A percentile compares a stretch with the other conserved stretches of the same genome.
These are phyloP conservation scores for Bacillus rossius DNA, from an alignment of 1,140 invertebrate genomes.

Conservation along the genomic window DNA sequence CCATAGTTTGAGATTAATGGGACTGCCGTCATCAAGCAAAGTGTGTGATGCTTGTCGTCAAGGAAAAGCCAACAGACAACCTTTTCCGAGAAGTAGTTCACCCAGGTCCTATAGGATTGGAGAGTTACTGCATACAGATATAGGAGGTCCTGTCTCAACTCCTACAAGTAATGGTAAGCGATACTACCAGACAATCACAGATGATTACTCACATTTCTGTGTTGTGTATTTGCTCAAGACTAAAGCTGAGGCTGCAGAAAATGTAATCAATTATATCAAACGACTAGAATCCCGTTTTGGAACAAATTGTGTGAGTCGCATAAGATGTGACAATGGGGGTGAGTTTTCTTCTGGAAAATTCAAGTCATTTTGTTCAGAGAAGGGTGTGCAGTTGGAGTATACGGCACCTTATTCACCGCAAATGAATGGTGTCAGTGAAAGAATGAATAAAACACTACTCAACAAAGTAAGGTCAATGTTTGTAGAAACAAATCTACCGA, in stretches of 20 bases:
- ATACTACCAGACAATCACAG: slow-evolving; percentile 30
- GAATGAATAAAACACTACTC: slow-evolving; percentile 37
- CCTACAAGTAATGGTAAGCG: slow-evolving; percentile 27
- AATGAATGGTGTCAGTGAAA: slow-evolving; percentile 39
- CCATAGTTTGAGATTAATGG: too few relatives aligned
- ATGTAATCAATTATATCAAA: slow-evolving; percentile 29
- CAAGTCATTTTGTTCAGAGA: slow-evolving; percentile 25
- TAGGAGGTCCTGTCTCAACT: slow-evolving; percentile 30
- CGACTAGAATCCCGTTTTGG: slow-evolving; percentile 27
- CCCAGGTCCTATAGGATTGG: slow-evolving; percentile 11
- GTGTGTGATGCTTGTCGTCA: slow-evolving; percentile 26
- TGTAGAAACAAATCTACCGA: slow-evolving; percentile 17
- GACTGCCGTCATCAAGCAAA: slow-evolving; percentile 1
- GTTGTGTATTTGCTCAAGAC: slow-evolving; percentile 34
- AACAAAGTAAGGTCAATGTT: slow-evolving; percentile 31
- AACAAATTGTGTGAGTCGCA: slow-evolving; percentile 21
- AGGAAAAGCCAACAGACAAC: slow-evolving; percentile 27
- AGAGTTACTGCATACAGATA: slow-evolving; percentile 30
- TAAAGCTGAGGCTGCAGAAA: slow-evolving; percentile 31
- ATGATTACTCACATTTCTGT: slow-evolving; percentile 26
- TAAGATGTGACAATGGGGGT: slow-evolving; percentile 32
- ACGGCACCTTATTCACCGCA: slow-evolving; percentile 34
- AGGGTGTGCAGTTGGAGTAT: slow-evolving; percentile 25
- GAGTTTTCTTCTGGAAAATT: slow-evolving; percentile 30
- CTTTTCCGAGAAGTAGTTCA: slow-evolving; percentile 16